A percentile compares a stretch with the other conserved stretches of the same genome.
phyloP scores from a whole-genome alignment of 2,113 vertebrate species.

The Tyto alba region DNA sequence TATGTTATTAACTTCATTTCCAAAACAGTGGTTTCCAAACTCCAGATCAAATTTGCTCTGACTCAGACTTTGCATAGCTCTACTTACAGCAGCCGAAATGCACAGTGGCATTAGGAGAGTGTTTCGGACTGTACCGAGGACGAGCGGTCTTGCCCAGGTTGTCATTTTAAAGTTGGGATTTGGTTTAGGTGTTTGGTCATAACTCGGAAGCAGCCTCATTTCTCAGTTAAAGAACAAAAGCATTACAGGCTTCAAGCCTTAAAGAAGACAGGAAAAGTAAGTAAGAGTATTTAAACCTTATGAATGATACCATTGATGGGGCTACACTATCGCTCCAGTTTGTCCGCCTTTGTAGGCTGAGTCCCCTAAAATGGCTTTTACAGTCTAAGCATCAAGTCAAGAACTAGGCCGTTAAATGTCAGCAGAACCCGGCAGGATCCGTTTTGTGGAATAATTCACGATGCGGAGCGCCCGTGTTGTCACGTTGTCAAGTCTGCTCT shows the following conservation, averaged over 20 bases:
- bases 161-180: background rate
- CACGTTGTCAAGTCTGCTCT: background rate
- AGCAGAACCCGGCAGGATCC: background rate
- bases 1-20: background rate
- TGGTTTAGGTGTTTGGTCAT: background rate
- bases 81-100: accelerated
- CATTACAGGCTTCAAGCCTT: background rate
- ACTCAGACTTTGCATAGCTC: background rate
- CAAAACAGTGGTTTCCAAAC: background rate
- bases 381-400: background rate
- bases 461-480: background rate
- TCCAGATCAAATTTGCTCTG: background rate
- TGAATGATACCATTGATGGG: background rate
- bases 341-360: background rate
- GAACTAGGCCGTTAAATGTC: background rate
- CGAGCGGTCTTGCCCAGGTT: accelerated
- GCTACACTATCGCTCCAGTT: accelerated
- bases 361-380: background rate
- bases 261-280: background rate
- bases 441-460: background rate
- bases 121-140: background rate
- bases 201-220: background rate
- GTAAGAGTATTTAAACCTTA: background rate
- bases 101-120: accelerated
- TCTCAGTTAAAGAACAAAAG: background rate